Conservation (phyloP, 2,888 invertebrate species). For the Lamellibrachia satsuma region DNA sequence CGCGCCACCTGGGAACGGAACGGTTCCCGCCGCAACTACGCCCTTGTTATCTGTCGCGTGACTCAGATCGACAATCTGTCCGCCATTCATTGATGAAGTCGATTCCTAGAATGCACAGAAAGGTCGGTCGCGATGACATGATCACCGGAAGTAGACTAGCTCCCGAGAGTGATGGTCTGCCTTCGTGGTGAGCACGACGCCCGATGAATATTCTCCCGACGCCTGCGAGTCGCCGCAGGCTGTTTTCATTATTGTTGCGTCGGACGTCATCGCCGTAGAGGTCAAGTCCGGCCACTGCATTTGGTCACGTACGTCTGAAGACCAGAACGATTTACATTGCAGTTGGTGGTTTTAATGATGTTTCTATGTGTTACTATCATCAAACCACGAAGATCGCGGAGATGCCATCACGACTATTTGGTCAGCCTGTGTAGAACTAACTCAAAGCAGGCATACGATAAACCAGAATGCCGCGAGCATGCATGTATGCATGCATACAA, state of each 20-base stretch:
- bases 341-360: not conserved
- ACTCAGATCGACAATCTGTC: slow-evolving; percentile 13
- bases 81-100: slow-evolving; percentile 17
- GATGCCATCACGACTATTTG: not conserved
- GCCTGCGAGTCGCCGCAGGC: not conserved
- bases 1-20: not conserved
- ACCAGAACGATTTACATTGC: not conserved
- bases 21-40: not conserved
- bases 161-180: not conserved
- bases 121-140: not conserved
- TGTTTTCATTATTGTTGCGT: not conserved
- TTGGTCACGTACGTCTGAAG: not conserved
- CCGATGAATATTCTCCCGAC: slow-evolving; percentile 10
- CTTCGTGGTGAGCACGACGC: not conserved
- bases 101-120: slow-evolving; percentile 1
- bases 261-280: not conserved
- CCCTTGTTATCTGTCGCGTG: not conserved
- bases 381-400: not conserved
- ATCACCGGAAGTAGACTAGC: not conserved
- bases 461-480: too few relatives aligned
- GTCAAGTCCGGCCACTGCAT: not conserved
- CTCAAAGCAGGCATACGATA: too few relatives aligned
- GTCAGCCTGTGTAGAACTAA: too few relatives aligned
- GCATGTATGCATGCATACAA: too few relatives aligned
- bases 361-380: not conserved